Base-by-base conservation (phyloP, 1,140 invertebrate genomes). In the Drosophila nigrodunni region DNA sequence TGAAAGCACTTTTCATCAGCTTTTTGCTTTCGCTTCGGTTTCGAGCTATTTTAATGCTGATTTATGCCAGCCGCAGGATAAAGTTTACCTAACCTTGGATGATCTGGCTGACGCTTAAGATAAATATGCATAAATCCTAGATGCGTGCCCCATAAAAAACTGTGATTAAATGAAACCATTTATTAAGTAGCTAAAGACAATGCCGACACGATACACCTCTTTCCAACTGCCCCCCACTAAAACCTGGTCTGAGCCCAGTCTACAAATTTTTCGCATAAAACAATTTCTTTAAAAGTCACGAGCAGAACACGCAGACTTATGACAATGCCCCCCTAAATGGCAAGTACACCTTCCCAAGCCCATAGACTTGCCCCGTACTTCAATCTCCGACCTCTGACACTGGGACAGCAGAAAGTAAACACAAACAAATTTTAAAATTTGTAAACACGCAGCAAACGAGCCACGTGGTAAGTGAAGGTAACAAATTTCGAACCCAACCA, bases 351-450 rank as follows among this genome's bases (percentile, higher is more conserved):
- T 43, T 49, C 9, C 41, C 13, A 30, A 13, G 9, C 13, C 41
- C 55, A 39, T 30, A 37, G 37, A 25, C 55, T 58, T 41, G 6
- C 11, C 10, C 49, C 7, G 9, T 7, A 11, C 10, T 2, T 43
- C 21, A 9, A 25, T 13, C 55, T 21, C 9, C 9, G 8, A 10
- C 54, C 54, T n/a, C 11, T 11, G 8, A 8, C 54, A 11, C 52
- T 10, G 2, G 4, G 49, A 35, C 57, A 75, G 66, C 80, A 77
- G 59, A 66, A 77, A 82, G 82, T 74, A 74, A 87, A 87, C 80
- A 82, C 73, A 89, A 88, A 89, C 85, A 88, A 89, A 88, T 88
- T 88, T 83, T 89, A 75, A 85, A 88, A 88, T 88, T 88, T 88
- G 83, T 88, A 89, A 88, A 89, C 85, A 88, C 64, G 74, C 69